Base-by-base conservation (phyloP, 1,140 invertebrate genomes). In the Conopomorpha cramerella region DNA sequence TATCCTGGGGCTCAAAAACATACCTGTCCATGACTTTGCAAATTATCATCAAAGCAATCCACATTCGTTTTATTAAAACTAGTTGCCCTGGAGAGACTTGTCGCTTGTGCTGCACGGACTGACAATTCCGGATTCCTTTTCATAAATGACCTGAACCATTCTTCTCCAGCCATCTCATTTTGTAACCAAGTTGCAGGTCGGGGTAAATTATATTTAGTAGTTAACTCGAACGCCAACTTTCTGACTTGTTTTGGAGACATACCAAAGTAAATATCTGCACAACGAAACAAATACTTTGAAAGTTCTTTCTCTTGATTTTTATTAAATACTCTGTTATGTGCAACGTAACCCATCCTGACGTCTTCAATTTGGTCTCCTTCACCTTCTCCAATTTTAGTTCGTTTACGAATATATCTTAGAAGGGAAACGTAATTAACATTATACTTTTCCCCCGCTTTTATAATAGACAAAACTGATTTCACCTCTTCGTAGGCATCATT, bases 21-120 rank as follows among this genome's bases (percentile, higher is more conserved):
- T 54, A 3, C 6, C 49, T 25, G 8, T 47, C 44, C 42, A 51
- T 41, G 3, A 72, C 52, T 47, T 15, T 26, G 3, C 12, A 73
- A 34, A 46, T 72, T 77, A 11, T 51, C 40, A 31, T 46, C 52
- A 15, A 55, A 59, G 27, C 16, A 23, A 33, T 51, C 30, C 10
- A 74, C 67, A 36, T 78, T 81, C 4, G 14, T 51, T 46, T 45
- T 55, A 49, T 82, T 82, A 43, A 81, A 80, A 33, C 63, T 71
- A 8, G 71, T 77, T 8, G 70, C 66, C 45, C 77, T 54, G 12
- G 67, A 51, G 10, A 78, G 39, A 34, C 74, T 77, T 8, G 74
- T 76, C 42, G 61, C 57, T 40, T 77, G 56, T 34, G 70, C 67
- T 39, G 33, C 52, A 23, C 67, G 45, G 16, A 79, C 34, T 13